Conservation (phyloP, 2,113 vertebrate genomes). For the Empidonax traillii region DNA sequence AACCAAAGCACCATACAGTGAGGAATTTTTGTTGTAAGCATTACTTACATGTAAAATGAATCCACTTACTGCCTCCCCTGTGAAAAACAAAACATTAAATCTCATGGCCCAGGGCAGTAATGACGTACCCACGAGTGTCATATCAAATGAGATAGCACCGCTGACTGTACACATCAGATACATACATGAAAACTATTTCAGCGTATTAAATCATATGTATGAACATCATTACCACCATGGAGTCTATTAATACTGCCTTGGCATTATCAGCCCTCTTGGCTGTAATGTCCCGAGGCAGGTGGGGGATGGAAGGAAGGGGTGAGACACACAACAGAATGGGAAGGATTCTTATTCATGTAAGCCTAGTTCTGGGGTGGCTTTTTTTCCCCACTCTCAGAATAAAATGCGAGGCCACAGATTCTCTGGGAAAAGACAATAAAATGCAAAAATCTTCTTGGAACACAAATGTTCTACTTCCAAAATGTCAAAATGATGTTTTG, state of each 20-base stretch:
- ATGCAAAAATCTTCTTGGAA: constrained; percentile 41
- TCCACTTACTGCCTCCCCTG: background rate
- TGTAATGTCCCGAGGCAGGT: background rate
- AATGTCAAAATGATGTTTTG: constrained; percentile 52
- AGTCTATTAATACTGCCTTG: background rate
- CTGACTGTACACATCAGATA: background rate
- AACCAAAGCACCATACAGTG: background rate
- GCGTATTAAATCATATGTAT: background rate
- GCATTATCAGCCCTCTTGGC: background rate
- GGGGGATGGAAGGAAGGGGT: background rate
- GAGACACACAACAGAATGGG: background rate
- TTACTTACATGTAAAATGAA: background rate
- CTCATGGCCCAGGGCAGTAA: background rate
- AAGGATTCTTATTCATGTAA: background rate
- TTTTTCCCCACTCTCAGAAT: background rate
- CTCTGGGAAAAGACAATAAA: constrained; percentile 13
- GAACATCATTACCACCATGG: background rate
- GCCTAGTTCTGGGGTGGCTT: background rate
- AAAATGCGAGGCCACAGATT: constrained; percentile 1
- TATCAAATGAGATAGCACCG: background rate
- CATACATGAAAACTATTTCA: background rate
- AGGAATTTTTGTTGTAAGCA: background rate
- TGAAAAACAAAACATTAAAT: constrained; percentile 14
- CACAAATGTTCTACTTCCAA: constrained; percentile 4
- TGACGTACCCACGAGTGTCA: background rate